phyloP scores from a whole-genome alignment of 2,113 vertebrate genomes.

The Hippocampus comes region DNA sequence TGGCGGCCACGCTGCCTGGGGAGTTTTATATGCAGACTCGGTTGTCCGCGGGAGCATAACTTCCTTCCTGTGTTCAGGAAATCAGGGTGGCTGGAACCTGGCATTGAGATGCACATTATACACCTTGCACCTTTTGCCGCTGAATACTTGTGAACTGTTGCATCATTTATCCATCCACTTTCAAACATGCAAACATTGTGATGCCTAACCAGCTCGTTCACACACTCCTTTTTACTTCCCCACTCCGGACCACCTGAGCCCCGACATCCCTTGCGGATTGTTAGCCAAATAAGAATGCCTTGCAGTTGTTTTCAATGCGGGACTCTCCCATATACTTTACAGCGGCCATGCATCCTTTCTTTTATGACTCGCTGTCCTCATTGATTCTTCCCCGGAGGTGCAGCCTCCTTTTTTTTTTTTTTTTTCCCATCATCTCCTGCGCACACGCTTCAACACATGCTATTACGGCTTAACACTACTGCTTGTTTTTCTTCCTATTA shows the following conservation, averaged over 20 bases:
- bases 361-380: slow-evolving; percentile 39
- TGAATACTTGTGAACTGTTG: neutral
- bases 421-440: slow-evolving; percentile 18
- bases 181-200: neutral
- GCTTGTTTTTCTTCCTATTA: slow-evolving; percentile 2
- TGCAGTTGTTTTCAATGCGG: slow-evolving; percentile 34
- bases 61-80: neutral
- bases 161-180: neutral
- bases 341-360: slow-evolving; percentile 38
- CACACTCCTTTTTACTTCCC: neutral
- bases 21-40: slow-evolving; percentile 7
- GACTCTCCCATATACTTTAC: slow-evolving; percentile 22
- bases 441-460: slow-evolving; percentile 18
- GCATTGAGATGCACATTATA: neutral
- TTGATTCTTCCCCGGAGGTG: slow-evolving; percentile 36
- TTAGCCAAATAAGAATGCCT: slow-evolving; percentile 23
- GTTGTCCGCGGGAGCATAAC: slow-evolving; percentile 8
- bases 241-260: neutral
- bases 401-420: slow-evolving; percentile 4
- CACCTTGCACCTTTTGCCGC: neutral
- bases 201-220: neutral
- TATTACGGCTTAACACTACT: slow-evolving; percentile 4
- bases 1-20: slow-evolving; percentile 6
- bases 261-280: slow-evolving; percentile 18
- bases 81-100: slow-evolving; percentile 10